Base-by-base conservation (phyloP, 1,140 invertebrate species). In the Leptonema lineaticorne region DNA sequence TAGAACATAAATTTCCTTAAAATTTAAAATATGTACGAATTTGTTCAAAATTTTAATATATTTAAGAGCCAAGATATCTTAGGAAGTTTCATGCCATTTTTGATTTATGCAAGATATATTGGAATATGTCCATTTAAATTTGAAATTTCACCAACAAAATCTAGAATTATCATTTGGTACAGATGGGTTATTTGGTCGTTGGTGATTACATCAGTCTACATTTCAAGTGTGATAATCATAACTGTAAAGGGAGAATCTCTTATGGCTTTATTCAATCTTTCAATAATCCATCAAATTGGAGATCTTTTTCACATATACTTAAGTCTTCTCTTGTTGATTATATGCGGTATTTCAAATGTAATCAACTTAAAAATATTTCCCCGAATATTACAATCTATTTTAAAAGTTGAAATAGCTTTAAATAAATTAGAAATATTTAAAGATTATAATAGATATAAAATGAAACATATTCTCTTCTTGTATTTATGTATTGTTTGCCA, bases 111-210 rank as follows among this genome's bases (percentile, higher is more conserved):
- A 16, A 48, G 50, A 30, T 8, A 50, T 8, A 29, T 27, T 6
- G 62, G 62, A 64, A 28, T 50, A 26, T 48, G 27, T 29, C 62
- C 62, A 5, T 64, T 50, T 8, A 18, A 64, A 2, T 46, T 50
- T 28, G 2, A 30, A 7, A 18, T 64, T 14, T 2, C 28, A 28
- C 22, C 33, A 26, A 9, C 6, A 62, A 37, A 33, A 9, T 16
- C 18, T 6, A 62, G n/a, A 20, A 33, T n/a, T 14, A 6, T 16
- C 18, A 2, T 62, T 2, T 41, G 37, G 9, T 41, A n/a, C n/a
- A n/a, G n/a, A n/a, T 53, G 24, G 22, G n/a, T 64, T 4, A 4
- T 29, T 6, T 64, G 62, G 62, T 26, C 62, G 4, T 16, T 29
- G 8, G 9, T 64, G 7, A n/a, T 64, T 26, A 18, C 29, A 18